Base-by-base conservation (phyloP, 1,140 invertebrate species). In the Drosophila ananassae region DNA sequence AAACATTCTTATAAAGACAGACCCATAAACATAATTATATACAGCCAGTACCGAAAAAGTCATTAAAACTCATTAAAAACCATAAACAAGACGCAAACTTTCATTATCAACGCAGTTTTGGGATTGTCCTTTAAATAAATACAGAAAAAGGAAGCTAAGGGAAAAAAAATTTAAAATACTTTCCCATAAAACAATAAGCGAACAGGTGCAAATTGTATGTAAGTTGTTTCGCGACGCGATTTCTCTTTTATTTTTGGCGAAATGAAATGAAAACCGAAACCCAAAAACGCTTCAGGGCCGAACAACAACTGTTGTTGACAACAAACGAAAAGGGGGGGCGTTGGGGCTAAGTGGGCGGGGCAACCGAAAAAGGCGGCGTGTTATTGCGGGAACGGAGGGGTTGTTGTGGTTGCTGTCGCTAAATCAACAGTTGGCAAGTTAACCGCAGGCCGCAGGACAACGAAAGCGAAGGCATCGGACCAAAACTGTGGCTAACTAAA, bases 371-470 rank as follows among this genome's bases (percentile, higher is more conserved):
- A 8, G 13, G 4, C 17, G 60, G 22, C 17, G 46, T 51, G 28
- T 25, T 12, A 9, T 12, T 22, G 2, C 34, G 12, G 3, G 44
- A 9, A 2, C 8, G 7, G 5, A 28, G 25, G 17, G 47, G 25
- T 4, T 44, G 39, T 24, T 73, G 34, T 57, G 67, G 77, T 61
- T 12, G 46, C 56, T 22, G 66, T 66, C 72, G 63, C 79, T 89
- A 87, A 87, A 87, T 87, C 79, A 87, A 87, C 83, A 87, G 83
- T 87, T 87, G 83, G 85, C 79, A 68, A 61, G 73, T 60, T 52
- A 77, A 77, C 67, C 79, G 44, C 83, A 75, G 62, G 64, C 69
- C 62, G 60, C 34, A n/a, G 34, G 34, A 37, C 17, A 39, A 7
- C 41, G 41, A 47, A 54, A 68, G 28, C n/a, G 24, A 63, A 63